Evolutionary conservation across 2,113 vertebrate species (phyloP).

Genomic region (Sterrhoptilus dennistouni): DNA sequence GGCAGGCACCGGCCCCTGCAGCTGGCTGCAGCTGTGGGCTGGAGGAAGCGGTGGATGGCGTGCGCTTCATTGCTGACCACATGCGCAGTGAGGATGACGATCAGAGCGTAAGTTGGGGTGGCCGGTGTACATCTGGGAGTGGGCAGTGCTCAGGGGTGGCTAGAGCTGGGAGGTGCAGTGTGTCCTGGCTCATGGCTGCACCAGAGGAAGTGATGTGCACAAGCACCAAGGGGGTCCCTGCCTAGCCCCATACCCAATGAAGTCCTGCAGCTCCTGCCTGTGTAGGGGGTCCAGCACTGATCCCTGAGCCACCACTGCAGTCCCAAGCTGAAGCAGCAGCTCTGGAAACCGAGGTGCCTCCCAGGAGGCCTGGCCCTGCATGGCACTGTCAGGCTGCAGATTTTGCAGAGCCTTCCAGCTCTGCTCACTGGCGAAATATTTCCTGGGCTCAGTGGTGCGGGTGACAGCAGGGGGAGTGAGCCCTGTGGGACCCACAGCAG

Average conservation of each 20-base stretch:
- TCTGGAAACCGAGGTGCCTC: background rate
- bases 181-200: background rate
- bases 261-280: background rate
- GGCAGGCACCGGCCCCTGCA: background rate
- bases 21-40: conserved; percentile 79
- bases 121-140: background rate
- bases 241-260: fast-evolving
- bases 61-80: conserved; percentile 95
- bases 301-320: background rate
- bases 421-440: background rate
- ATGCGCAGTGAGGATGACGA: conserved; percentile 95
- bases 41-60: conserved; percentile 90
- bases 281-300: background rate
- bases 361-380: background rate
- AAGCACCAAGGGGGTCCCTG: background rate
- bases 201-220: fast-evolving
- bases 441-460: background rate
- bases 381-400: background rate
- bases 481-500: fast-evolving
- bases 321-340: background rate
- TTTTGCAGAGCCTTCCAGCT: background rate
- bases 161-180: too few species aligned
- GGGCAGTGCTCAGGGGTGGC: background rate
- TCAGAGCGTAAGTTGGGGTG: conserved; percentile 85
- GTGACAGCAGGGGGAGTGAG: background rate